A percentile compares a stretch with the other conserved stretches of the same genome.
These are phyloP conservation scores for Brachynemurus nebulosus DNA, from an alignment of 2,888 invertebrate genomes.

Conservation along the genomic window DNA sequence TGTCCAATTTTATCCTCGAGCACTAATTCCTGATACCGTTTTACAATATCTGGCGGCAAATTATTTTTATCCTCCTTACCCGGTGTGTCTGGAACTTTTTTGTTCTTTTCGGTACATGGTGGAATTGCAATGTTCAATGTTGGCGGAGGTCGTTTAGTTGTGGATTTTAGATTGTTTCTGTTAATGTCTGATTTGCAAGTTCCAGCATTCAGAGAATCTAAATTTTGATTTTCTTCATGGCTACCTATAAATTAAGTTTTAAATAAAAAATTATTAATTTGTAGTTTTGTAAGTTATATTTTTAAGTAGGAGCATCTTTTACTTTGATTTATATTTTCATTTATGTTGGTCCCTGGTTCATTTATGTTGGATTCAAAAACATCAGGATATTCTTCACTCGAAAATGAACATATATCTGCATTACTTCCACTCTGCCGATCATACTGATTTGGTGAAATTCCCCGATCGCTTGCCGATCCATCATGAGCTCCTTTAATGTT, in stretches of 20 bases:
- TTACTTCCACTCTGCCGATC: constrained; percentile 3
- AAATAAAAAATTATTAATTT: no score
- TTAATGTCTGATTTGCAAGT: not conserved
- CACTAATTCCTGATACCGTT: constrained; percentile 25
- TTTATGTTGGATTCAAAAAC: constrained; percentile 27
- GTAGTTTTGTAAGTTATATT: no score
- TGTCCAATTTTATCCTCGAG: constrained; percentile 21
- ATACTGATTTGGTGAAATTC: constrained; percentile 6
- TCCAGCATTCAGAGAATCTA: not conserved
- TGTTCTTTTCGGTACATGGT: constrained; percentile 7
- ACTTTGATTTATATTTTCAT: no score
- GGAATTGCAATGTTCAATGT: constrained; percentile 8
- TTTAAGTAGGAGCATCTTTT: no score
- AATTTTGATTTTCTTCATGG: not conserved
- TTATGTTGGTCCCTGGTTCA: no score
- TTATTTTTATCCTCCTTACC: not conserved
- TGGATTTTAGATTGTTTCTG: not conserved
- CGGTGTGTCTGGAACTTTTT: not conserved
- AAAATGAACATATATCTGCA: constrained; percentile 8
- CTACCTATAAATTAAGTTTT: no score
- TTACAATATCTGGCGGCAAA: constrained; percentile 25
- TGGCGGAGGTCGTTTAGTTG: constrained; percentile 1
- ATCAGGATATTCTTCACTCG: constrained; percentile 23
- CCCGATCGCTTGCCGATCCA: constrained; percentile 25
- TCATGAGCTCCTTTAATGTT: constrained; percentile 28